Conservation (phyloP, 2,113 vertebrate genomes). For the Numenius arquata region DNA sequence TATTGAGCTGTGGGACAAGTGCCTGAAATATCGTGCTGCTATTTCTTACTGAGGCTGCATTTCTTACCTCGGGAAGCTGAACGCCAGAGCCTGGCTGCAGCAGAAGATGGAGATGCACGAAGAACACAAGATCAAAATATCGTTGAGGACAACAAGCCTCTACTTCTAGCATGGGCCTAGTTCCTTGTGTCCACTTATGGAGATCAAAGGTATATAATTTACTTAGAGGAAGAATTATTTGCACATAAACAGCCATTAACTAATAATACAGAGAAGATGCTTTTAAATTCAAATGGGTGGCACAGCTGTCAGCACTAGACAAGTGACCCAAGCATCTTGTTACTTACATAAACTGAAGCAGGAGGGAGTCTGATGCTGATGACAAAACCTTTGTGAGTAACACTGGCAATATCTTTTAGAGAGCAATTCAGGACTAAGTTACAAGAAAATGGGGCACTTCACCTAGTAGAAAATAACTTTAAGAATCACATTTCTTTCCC, state of each 20-base stretch:
- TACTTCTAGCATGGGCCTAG: neutral
- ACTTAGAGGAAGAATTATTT: constrained; percentile 47
- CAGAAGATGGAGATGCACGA: neutral
- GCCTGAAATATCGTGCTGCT: neutral
- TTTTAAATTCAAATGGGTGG: constrained; percentile 45
- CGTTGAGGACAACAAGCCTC: neutral
- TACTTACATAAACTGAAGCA: constrained; percentile 30
- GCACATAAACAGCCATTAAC: constrained; percentile 16
- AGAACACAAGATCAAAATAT: neutral
- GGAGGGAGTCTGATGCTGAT: constrained; percentile 11
- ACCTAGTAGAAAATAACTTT: neutral
- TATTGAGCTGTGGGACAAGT: neutral
- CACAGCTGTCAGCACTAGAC: neutral
- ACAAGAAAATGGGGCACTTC: neutral
- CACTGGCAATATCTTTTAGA: neutral
- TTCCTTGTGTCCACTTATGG: neutral
- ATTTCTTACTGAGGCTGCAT: accelerated
- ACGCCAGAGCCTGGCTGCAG: neutral
- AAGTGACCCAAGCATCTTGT: constrained; percentile 6
- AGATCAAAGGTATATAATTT: constrained; percentile 36
- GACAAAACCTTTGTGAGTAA: constrained; percentile 32
- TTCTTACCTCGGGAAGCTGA: neutral
- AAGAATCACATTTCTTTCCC: neutral
- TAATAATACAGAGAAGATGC: constrained; percentile 39
- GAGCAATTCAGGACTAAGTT: neutral